Conservation (phyloP, 2,888 invertebrate genomes). For the Volucella zonaria region DNA sequence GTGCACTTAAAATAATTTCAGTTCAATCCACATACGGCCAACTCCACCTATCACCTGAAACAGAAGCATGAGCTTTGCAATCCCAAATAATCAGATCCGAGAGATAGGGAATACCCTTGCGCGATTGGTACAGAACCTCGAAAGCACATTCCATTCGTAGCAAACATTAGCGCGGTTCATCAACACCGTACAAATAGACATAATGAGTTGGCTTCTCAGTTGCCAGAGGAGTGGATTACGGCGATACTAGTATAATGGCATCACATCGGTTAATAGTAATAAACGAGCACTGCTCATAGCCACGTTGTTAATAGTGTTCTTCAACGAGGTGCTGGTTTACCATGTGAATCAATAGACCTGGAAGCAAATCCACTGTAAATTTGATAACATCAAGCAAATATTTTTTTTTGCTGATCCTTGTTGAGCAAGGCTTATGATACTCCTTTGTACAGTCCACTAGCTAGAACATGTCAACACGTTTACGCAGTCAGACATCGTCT, state of each 20-base stretch:
- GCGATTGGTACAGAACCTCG: neutral
- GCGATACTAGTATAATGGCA: conserved; percentile 60
- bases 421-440: conserved; percentile 92
- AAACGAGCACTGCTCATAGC: no score
- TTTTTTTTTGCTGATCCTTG: conserved; percentile 94
- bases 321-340: conserved; percentile 81
- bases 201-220: neutral
- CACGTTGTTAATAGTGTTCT: no score
- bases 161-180: conserved; percentile 9
- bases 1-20: no score
- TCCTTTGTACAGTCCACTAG: conserved; percentile 87
- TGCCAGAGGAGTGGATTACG: conserved; percentile 10
- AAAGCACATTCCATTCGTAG: neutral
- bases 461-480: no score
- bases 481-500: no score
- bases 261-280: conserved; percentile 55
- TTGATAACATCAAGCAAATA: conserved; percentile 85
- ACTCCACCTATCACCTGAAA: no score
- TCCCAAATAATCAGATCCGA: neutral
- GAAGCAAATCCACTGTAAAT: conserved; percentile 80
- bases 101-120: no score
- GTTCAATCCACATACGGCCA: no score
- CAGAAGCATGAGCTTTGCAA: no score
- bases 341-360: conserved; percentile 79
- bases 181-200: no score